Evolutionary conservation across 2,113 vertebrate species (phyloP).

Genomic region (Aplodontia rufa): DNA sequence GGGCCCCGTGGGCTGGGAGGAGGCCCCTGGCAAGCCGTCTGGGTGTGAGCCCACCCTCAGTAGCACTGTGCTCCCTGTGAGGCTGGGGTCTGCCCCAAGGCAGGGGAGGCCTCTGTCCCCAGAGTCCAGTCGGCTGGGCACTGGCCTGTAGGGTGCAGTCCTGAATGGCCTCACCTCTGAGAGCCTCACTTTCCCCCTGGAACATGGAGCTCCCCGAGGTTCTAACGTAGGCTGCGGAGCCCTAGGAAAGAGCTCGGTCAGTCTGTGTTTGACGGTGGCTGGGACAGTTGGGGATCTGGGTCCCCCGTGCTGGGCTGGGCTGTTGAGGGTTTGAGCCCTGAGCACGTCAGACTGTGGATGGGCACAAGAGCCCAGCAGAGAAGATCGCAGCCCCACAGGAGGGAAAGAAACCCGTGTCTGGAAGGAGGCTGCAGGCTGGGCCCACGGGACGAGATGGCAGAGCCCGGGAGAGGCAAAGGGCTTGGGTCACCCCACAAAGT

Average conservation of each 20-base stretch:
- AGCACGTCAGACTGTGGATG: no score
- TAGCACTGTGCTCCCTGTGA: neutral
- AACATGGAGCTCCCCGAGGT: no score
- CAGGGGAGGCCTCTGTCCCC: neutral
- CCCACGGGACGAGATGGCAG: no score
- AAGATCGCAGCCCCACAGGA: no score
- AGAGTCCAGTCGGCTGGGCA: neutral
- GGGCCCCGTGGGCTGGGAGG: neutral
- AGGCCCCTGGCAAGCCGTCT: rapidly evolving
- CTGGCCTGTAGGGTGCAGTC: neutral
- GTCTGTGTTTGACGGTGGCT: no score
- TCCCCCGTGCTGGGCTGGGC: neutral
- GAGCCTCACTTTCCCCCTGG: neutral
- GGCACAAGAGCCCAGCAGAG: no score
- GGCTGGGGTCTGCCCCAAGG: neutral
- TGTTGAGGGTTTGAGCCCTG: rapidly evolving
- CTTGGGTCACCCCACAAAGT: no score
- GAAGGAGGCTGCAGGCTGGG: no score
- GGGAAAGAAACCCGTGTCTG: no score
- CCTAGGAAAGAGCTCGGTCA: rapidly evolving
- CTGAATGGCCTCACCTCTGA: neutral
- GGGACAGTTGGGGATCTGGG: rapidly evolving
- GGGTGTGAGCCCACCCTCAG: neutral
- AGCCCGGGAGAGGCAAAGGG: no score
- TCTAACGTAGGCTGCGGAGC: neutral